phyloP scores from a whole-genome alignment of 2,797 vertebrate genomes.

The Lepilemur septentrionalis region DNA sequence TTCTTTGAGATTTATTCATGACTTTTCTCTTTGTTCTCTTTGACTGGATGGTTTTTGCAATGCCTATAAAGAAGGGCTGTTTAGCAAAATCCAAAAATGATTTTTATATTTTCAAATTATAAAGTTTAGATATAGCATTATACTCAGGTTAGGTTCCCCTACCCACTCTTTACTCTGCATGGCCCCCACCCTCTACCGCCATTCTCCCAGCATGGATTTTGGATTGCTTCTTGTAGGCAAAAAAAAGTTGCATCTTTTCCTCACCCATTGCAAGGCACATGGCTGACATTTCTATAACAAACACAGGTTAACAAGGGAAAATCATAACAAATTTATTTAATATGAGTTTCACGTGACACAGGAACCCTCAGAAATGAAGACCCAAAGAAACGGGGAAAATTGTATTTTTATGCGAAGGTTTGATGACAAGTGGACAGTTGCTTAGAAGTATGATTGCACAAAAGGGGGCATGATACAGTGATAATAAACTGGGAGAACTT shows the following conservation, averaged over 20 bases:
- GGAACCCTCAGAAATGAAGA: background rate
- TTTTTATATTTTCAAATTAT: background rate
- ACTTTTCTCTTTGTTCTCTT: background rate
- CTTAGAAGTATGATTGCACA: background rate
- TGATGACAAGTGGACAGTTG: background rate
- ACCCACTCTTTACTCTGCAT: background rate
- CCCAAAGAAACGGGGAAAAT: background rate
- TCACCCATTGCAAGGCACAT: background rate
- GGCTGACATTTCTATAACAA: background rate
- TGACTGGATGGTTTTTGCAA: background rate
- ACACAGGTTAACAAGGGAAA: background rate
- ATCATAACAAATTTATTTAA: background rate
- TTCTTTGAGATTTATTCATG: background rate
- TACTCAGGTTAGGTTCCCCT: background rate
- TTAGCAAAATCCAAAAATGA: background rate
- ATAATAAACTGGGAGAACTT: background rate
- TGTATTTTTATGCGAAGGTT: background rate
- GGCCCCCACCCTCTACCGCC: accelerated
- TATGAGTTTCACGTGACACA: background rate
- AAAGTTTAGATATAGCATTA: background rate
- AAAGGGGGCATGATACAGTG: background rate
- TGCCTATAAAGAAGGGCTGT: background rate
- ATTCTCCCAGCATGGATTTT: background rate
- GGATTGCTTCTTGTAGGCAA: background rate
- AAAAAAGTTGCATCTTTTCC: background rate